phyloP scores from a whole-genome alignment of 2,888 invertebrate genomes.

The Esperia sulphurella region DNA sequence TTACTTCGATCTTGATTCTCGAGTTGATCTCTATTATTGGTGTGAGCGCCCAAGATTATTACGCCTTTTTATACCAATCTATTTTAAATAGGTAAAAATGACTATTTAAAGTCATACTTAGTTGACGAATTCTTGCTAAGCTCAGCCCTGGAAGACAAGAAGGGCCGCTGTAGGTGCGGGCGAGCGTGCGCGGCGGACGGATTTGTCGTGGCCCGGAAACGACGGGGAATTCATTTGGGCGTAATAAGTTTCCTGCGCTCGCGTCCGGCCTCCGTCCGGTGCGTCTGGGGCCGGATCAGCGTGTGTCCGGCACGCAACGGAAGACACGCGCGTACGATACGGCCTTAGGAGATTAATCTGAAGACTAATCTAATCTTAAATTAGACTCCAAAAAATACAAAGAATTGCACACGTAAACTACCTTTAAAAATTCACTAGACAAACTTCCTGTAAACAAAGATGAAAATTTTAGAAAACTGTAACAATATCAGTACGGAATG shows the following conservation, averaged over 20 bases:
- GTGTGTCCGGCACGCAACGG: conserved; percentile 64
- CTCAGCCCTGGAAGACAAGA: conserved; percentile 45
- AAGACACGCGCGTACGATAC: conserved; percentile 27
- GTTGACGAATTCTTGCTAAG: not conserved
- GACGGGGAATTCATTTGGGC: conserved; percentile 76
- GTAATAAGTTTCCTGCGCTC: conserved; percentile 76
- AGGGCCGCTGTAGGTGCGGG: conserved; percentile 62
- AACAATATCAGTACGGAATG: too few species aligned
- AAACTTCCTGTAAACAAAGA: too few species aligned
- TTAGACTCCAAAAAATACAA: too few species aligned
- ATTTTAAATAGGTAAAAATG: too few species aligned
- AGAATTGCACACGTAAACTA: too few species aligned
- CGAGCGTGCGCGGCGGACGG: conserved; percentile 52
- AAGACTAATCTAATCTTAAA: too few species aligned
- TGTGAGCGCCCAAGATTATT: not conserved
- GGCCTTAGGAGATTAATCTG: not conserved
- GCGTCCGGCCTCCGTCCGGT: conserved; percentile 59
- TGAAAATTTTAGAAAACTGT: too few species aligned
- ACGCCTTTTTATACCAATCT: conserved; percentile 5
- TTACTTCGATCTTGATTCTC: too few species aligned
- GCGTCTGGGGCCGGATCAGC: conserved; percentile 45
- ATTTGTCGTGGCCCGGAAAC: conserved; percentile 73
- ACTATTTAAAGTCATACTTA: too few species aligned
- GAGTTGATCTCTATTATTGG: too few species aligned
- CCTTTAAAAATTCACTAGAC: too few species aligned